Evolutionary conservation across 2,888 invertebrate genomes (phyloP), one percentile per base, ranked within the genome.

Genomic region (Pristionchus fissidentatus): DNA sequence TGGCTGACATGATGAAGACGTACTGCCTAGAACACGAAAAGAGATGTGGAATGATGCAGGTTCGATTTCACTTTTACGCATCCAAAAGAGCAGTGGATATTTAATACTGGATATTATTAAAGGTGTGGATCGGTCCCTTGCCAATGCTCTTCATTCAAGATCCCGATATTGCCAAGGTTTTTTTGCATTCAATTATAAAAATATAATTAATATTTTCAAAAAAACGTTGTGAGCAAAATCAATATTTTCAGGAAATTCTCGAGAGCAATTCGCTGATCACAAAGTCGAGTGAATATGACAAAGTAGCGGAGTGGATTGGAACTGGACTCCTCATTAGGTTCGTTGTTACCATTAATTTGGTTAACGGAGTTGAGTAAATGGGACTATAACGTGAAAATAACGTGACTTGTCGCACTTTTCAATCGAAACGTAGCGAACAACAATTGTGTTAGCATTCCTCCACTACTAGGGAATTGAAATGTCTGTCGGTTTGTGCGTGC

Each of bases 261-360:
- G 90, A 90, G 60, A 89, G 91, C 83, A 91, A 90, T 84, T 91
- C 88, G 52, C 86, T 92, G n/a, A 90, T 93, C 22, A 90, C 92
- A 26, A 93, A 93, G 85, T 90, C 93, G 15, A 87, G 87, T 26
- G 93, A 93, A 83, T 94, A 94, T 88, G 88, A 90, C 52, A 89
- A 94, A 3, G 91, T 93, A 82, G 85, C 85, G 62, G 93, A 93
- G 5, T 94, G 94, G 94, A 91, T 94, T 1, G 93, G 93, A 41
- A 93, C 93, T 19, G 94, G 94, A 19, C 90, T 94, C 1, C 90
- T 94, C 26, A 60, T 46, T 10, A 81, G 80, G 80, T 81, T n/a
- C n/a, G n/a, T n/a, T n/a, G n/a, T n/a, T n/a, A n/a, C n/a, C n/a
- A n/a, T n/a, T n/a, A n/a, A n/a, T n/a, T n/a, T n/a, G n/a, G n/a